Evolutionary conservation across 2,797 vertebrate species (phyloP), one percentile per base, ranked within the genome.

Genomic region (Ispidina picta): DNA sequence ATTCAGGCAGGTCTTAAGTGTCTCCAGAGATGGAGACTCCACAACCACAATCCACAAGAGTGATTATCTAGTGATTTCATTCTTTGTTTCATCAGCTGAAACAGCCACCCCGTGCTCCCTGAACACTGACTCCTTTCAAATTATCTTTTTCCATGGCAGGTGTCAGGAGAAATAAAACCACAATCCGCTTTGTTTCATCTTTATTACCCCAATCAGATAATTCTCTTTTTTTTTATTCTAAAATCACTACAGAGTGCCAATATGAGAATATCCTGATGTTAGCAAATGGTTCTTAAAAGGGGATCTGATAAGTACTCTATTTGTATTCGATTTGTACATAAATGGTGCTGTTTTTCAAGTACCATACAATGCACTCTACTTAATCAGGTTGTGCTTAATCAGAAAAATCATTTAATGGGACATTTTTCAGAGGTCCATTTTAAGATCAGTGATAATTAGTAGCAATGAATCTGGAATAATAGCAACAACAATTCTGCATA

Each of bases 341-440:
- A 96, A 93, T 81, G 63, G 59, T 95, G 83, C 65, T 2, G 5
- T 94, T 96, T 96, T 89, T 94, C 91, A 95, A 87, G 83, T 75
- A 71, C 41, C 5, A 7, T 83, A 85, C 84, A 93, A 80, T 48
- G 31, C 79, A 89, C 52, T 83, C 73, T 35, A 46, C 52, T 95
- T 95, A 95, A 96, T 88, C 19, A 35, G 68, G 76, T 74, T 78
- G 87, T 86, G 68, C 91, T 95, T 95, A 94, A 96, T 95, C 89
- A 95, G 83, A 82, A 90, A 96, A 96, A 94, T 91, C 76, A 73
- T 92, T 94, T 92, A 89, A 96, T 76, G 87, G 81, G 75, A 68
- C 51, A 92, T 90, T 93, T 89, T 90, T 96, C 43, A 2, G 89
- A 39, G 46, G 82, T 81, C 65, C 54, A 60, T 93, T 92, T 95